Evolutionary conservation across 2,113 vertebrate species (phyloP), one percentile per base, ranked within the genome.

Genomic region (Typhlomys cinereus): DNA sequence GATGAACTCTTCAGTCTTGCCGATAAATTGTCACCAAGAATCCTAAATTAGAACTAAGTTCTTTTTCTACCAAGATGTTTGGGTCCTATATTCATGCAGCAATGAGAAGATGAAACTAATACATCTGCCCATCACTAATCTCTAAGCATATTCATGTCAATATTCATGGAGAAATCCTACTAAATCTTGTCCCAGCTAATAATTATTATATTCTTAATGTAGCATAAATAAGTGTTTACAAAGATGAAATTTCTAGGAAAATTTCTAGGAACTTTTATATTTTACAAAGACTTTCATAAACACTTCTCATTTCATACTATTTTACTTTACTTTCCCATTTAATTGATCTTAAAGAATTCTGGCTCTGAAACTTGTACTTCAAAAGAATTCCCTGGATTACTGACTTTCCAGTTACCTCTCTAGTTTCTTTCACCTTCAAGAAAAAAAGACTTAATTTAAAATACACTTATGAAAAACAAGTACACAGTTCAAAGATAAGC

Each of bases 401-500:
- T 83, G 67, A 71, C 39, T 92, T 92, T 88, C 36, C 79, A 95
- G 92, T 93, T 80, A 76, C 59, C 85, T 96, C 67, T 66, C 23
- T 64, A 31, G 85, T 92, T 95, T 36, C 36, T 85, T 90, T 91
- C 14, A 76, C 41, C 57, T 76, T 76, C 46, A 78, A 54, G 46
- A 82, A 82, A 21, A 73, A 29, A 75, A 41, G 18, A 11, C 14
- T 90, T 93, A 85, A 74, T 88, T 85, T 90, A 79, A 94, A 85
- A 83, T 34, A 21, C 39, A 59, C 52, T 96, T 78, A 39, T 85
- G 80, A 79, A 61, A 89, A 91, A 44, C 21, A 87, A 57, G 6
- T 66, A 17, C 89, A 59, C 20, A 90, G 25, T 95, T 95, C 41
- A 69, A 83, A 94, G 88, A 95, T 92, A 95, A 95, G 92, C 29